Percentiles rank a stretch among this genome's conserved stretches.
phyloP scores from a whole-genome alignment of 2,113 vertebrate genomes.

The Melanotaenia duboulayi region DNA sequence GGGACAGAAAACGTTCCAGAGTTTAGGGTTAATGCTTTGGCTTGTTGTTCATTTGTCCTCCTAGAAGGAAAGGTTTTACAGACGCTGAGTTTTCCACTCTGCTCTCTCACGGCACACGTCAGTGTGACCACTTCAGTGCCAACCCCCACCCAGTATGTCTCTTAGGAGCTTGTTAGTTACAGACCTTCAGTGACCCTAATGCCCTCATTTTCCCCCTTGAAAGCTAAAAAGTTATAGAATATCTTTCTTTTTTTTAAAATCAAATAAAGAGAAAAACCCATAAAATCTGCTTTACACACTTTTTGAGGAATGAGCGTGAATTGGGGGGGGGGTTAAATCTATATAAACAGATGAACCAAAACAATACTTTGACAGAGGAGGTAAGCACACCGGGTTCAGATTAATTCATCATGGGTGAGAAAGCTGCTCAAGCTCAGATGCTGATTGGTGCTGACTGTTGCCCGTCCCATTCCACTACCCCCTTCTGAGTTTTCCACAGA shows the following conservation, averaged over 20 bases:
- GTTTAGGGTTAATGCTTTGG: slow-evolving; percentile 45
- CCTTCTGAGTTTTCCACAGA: slow-evolving; percentile 30
- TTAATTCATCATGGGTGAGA: slow-evolving; percentile 46
- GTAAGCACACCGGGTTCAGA: slow-evolving; percentile 1
- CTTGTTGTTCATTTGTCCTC: slow-evolving; percentile 47
- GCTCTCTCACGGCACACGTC: slow-evolving; percentile 61
- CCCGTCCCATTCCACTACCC: slow-evolving; percentile 11
- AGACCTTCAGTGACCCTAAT: slow-evolving; percentile 65
- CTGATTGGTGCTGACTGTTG: slow-evolving; percentile 55
- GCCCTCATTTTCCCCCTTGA: slow-evolving; percentile 42
- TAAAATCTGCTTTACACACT: neutral
- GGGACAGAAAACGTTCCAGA: slow-evolving; percentile 16
- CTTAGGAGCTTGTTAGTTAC: slow-evolving; percentile 75
- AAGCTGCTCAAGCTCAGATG: slow-evolving; percentile 15
- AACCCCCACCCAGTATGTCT: slow-evolving; percentile 64
- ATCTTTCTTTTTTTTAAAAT: neutral
- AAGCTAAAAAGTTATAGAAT: slow-evolving; percentile 44
- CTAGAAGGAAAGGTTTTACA: slow-evolving; percentile 58
- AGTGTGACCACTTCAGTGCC: slow-evolving; percentile 52
- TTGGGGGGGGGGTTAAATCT: neutral
- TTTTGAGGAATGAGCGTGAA: neutral
- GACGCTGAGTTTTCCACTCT: slow-evolving; percentile 61
- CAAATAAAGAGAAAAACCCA: neutral
- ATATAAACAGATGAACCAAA: neutral
- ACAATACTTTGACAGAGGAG: neutral